A percentile compares a stretch with the other conserved stretches of the same genome.
These are phyloP conservation scores for Limenitis camilla DNA, from an alignment of 2,888 invertebrate genomes.

Conservation along the genomic window DNA sequence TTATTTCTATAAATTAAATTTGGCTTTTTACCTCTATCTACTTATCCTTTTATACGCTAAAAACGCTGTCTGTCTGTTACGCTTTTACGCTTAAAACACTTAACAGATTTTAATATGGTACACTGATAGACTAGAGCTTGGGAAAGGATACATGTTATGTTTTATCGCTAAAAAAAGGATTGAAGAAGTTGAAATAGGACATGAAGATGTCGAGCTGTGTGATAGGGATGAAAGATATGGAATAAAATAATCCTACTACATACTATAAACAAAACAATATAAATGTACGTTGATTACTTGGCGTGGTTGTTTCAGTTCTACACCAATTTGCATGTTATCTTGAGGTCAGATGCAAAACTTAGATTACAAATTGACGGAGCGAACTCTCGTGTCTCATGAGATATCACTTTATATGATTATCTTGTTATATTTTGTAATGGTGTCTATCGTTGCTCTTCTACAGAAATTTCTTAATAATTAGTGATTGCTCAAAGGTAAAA, in stretches of 20 bases:
- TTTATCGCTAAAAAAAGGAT: no score
- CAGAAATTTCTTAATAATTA: neutral
- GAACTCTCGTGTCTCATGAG: slow-evolving; percentile 9
- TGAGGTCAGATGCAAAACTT: slow-evolving; percentile 15
- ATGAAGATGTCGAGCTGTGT: no score
- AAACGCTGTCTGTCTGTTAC: no score
- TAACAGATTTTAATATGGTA: no score
- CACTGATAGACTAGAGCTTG: no score
- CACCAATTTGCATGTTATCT: slow-evolving; percentile 14
- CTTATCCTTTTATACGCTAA: no score
- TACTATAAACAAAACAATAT: slow-evolving; percentile 1
- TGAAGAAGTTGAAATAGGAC: no score
- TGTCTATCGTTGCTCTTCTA: no score
- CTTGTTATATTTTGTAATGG: neutral
- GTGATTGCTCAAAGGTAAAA: no score
- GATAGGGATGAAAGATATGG: no score
- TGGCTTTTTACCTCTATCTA: neutral
- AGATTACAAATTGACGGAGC: slow-evolving; percentile 9
- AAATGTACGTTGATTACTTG: neutral
- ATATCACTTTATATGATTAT: neutral
- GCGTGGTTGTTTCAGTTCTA: neutral
- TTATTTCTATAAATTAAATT: neutral
- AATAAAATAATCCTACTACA: neutral
- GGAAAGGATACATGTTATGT: no score
- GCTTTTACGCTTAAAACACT: no score